Evolutionary conservation across 2,797 vertebrate genomes (phyloP).

Genomic region (Pachyuromys duprasi): DNA sequence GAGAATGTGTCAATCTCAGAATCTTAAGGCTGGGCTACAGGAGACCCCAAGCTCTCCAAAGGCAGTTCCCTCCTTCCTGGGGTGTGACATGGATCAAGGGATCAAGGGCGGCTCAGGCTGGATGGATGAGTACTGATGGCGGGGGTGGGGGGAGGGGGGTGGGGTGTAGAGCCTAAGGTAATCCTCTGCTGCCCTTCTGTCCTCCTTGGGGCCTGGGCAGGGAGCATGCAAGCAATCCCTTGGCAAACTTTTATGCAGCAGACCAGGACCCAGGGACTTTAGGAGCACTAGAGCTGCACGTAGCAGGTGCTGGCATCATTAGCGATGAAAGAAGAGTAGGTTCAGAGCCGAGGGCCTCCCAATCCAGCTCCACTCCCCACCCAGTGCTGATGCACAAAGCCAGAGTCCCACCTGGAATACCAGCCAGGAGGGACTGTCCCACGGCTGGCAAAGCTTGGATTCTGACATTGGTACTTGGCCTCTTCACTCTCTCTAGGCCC

Average conservation of each 20-base stretch:
- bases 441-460: not conserved
- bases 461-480: not conserved
- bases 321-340: rapidly evolving
- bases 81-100: not conserved
- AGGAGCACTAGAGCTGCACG: not conserved
- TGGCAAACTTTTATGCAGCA: rapidly evolving
- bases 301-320: rapidly evolving
- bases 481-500: not conserved
- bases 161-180: not conserved
- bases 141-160: rapidly evolving
- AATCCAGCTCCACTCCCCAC: not conserved
- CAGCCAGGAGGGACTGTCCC: not conserved
- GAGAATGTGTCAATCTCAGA: not conserved
- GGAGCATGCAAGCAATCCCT: not conserved
- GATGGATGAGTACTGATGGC: not conserved
- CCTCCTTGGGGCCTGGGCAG: not conserved
- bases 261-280: not conserved
- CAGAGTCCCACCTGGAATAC: not conserved
- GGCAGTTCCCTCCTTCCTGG: not conserved
- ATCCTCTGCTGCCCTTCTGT: not conserved
- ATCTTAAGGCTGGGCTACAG: not conserved
- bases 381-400: not conserved
- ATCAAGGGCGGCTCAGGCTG: slow-evolving; percentile 59
- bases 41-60: not conserved
- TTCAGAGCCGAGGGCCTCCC: no score